Conservation (phyloP, 2,888 invertebrate species). For the Xanthostigma xanthostigma region DNA sequence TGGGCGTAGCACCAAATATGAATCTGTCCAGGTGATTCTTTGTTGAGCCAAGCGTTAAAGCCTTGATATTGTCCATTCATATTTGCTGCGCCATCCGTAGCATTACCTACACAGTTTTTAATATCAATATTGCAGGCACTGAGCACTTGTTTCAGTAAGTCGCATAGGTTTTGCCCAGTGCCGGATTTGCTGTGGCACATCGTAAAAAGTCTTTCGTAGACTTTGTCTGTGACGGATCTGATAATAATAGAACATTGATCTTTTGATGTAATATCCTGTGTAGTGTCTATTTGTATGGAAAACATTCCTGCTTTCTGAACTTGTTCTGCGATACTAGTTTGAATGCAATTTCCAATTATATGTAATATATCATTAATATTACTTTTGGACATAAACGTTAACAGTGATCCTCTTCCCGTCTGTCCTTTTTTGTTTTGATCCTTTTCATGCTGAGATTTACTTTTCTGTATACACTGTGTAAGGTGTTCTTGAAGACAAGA, state of each 20-base stretch:
- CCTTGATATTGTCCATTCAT: constrained; percentile 12
- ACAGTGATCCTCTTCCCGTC: background rate
- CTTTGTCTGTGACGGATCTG: constrained; percentile 7
- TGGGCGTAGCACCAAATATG: constrained; percentile 13
- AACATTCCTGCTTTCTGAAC: too few relatives aligned
- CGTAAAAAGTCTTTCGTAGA: constrained; percentile 7
- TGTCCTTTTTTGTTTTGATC: background rate
- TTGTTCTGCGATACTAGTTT: too few relatives aligned
- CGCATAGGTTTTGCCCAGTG: constrained; percentile 6
- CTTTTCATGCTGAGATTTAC: too few relatives aligned
- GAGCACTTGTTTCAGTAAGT: constrained; percentile 4
- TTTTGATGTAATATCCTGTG: constrained; percentile 3
- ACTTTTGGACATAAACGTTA: constrained; percentile 4
- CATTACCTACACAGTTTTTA: constrained; percentile 10
- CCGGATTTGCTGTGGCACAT: constrained; percentile 5
- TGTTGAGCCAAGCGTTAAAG: constrained; percentile 7
- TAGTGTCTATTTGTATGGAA: constrained; percentile 9
- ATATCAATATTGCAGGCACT: constrained; percentile 5
- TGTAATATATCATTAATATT: constrained; percentile 6
- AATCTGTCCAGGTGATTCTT: constrained; percentile 7
- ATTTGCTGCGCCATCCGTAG: constrained; percentile 12
- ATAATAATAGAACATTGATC: constrained; percentile 11
- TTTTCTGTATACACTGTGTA: too few relatives aligned
- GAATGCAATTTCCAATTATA: too few relatives aligned
- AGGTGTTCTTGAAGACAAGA: background rate